Conservation (phyloP, 2,797 vertebrate genomes). For the Myripristis jacobus region DNA sequence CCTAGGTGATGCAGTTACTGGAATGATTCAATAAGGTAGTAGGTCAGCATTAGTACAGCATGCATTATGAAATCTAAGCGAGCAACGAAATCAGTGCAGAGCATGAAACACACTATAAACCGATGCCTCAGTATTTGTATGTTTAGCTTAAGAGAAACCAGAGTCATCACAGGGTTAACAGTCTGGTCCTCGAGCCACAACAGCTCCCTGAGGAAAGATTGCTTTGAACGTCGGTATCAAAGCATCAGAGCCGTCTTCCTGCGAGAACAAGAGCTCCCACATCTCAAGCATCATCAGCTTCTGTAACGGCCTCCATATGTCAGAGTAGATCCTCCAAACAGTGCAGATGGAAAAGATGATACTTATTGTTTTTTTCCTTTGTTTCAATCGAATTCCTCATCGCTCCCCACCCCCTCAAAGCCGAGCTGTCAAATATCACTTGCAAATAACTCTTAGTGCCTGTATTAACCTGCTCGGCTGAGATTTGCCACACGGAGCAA, state of each 20-base stretch:
- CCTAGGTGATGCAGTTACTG: constrained; percentile 27
- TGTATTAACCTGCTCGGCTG: constrained; percentile 58
- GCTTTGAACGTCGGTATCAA: constrained; percentile 43
- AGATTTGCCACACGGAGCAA: constrained; percentile 9
- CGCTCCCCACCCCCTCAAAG: too few relatives aligned
- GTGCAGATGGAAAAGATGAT: constrained; percentile 4
- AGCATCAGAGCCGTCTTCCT: constrained; percentile 50
- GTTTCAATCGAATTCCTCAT: constrained; percentile 41
- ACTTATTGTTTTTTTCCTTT: constrained; percentile 27
- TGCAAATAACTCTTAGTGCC: constrained; percentile 9
- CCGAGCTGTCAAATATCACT: constrained; percentile 23
- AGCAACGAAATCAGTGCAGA: constrained; percentile 40
- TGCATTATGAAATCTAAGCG: constrained; percentile 44
- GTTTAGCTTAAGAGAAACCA: constrained; percentile 32
- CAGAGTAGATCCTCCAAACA: constrained; percentile 22
- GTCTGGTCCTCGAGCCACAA: constrained; percentile 15
- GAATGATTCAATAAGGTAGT: constrained; percentile 34
- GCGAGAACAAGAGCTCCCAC: constrained; percentile 35
- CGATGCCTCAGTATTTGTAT: constrained; percentile 23
- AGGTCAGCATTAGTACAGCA: constrained; percentile 50
- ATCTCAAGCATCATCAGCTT: constrained; percentile 26
- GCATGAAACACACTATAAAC: constrained; percentile 54
- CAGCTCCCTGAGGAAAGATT: constrained; percentile 11
- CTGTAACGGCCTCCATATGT: constrained; percentile 33
- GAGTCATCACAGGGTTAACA: constrained; percentile 19